Evolutionary conservation across 2,113 vertebrate species (phyloP), one percentile per base, ranked within the genome.

Genomic region (Dendropsophus ebraccatus): DNA sequence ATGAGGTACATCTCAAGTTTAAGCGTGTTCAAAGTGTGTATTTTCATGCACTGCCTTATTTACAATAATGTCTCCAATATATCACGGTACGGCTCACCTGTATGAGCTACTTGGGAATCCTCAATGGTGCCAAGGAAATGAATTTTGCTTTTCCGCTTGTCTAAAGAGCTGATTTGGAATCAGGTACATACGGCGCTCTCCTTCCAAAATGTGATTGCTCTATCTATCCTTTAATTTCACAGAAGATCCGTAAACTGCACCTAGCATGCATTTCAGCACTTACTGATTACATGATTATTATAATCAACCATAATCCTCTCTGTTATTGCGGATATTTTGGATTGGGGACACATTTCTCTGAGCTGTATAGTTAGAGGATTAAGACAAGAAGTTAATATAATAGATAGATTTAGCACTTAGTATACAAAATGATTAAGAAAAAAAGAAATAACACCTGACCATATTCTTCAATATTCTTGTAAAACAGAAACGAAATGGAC

Each of bases 221-320:
- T 37, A 35, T 25, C 37, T 45, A n/a, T 32, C 49, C 50, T 32
- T 77, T 77, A 28, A 77, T 80, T 80, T 80, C 19, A 28, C 67
- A 25, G 13, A 10, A 35, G 30, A 41, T 81, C 23, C 65, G 58
- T 81, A 81, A 37, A 81, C 49, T 77, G 58, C n/a, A 25, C 52
- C 56, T 81, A 47, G 25, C 74, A 32, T 47, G 37, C 23, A 81
- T 60, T 81, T 60, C 30, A 81, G 56, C 78, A 28, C 21, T 11
- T 25, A 25, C 78, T 81, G 78, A 81, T 81, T 81, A 65, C 56
- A 65, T 65, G 56, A 81, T 81, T 81, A 81, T 45, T 62, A 60
- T 81, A 81, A 81, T 62, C 78, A 81, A 81, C 56, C 45, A 28
- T 81, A 81, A 81, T 81, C 78, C 78, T 62, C 58, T 45, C 35